phyloP scores from a whole-genome alignment of 2,888 invertebrate genomes.

The Eutolmus rufibarbis region DNA sequence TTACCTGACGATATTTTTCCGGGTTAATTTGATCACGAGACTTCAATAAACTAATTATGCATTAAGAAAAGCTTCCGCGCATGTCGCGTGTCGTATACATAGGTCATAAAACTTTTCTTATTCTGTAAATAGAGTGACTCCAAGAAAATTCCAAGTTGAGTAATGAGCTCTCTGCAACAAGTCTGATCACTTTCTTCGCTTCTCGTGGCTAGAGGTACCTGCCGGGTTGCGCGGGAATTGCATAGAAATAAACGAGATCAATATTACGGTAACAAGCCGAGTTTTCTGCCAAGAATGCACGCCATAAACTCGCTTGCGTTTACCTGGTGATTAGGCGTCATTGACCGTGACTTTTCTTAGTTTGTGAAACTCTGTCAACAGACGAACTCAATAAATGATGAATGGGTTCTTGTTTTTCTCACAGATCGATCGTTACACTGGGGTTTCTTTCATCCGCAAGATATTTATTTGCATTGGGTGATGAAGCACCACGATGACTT shows the following conservation, averaged over 20 bases:
- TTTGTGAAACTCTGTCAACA: neutral
- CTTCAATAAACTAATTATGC: neutral
- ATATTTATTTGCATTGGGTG: neutral
- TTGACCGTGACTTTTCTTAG: constrained; percentile 22
- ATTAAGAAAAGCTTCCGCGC: neutral
- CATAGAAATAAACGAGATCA: neutral
- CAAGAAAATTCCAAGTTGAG: neutral
- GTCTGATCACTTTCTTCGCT: constrained; percentile 9
- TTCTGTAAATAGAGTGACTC: neutral
- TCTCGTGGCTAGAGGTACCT: neutral
- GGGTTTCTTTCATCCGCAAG: neutral
- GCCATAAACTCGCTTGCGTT: neutral
- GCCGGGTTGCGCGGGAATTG: neutral
- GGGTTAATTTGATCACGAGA: neutral
- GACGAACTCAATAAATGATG: neutral
- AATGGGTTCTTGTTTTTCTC: neutral
- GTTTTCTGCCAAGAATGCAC: neutral
- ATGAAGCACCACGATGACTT: neutral
- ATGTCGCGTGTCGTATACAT: neutral
- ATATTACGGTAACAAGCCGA: neutral
- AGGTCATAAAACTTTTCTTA: neutral
- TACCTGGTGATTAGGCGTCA: constrained; percentile 1
- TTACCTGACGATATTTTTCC: neutral
- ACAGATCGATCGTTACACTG: neutral
- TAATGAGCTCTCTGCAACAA: neutral